Conservation (phyloP, 37 sponge, comb jelly and placozoan genomes). For the Axinella damicornis region DNA sequence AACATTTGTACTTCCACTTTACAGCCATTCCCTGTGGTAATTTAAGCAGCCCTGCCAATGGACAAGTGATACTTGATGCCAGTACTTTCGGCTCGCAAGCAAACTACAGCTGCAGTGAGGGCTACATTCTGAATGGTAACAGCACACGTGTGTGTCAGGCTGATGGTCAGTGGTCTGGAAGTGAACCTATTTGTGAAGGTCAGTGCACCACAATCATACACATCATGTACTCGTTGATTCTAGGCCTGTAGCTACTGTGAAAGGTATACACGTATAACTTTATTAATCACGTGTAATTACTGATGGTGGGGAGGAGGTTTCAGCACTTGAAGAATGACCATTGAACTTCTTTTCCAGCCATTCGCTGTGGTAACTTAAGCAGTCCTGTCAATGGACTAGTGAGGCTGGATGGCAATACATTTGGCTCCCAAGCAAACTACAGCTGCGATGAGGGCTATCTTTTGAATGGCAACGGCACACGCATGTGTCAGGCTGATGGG, state of each 20-base stretch:
- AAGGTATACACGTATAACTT: too few species aligned
- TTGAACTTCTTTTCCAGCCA: background rate
- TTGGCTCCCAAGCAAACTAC: conserved; percentile 2
- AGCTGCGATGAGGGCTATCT: background rate
- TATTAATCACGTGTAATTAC: too few species aligned
- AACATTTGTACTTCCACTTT: too few species aligned
- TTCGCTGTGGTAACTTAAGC: background rate
- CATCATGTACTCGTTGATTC: too few species aligned
- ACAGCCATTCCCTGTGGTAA: background rate
- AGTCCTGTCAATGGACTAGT: background rate
- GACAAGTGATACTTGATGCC: background rate
- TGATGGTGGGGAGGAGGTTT: too few species aligned
- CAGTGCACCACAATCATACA: too few species aligned
- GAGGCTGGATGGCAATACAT: background rate
- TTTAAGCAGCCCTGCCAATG: background rate
- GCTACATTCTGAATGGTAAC: background rate
- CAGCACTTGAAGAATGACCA: too few species aligned
- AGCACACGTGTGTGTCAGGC: background rate
- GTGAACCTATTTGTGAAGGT: background rate
- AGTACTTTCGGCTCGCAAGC: background rate
- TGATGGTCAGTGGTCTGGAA: conserved; percentile 14
- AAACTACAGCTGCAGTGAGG: background rate
- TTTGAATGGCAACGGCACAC: background rate
- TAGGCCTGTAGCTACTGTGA: too few species aligned
- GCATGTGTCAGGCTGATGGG: conserved; percentile 9